Base-by-base conservation (phyloP, 1,140 invertebrate genomes). In the Halesus radiatus region DNA sequence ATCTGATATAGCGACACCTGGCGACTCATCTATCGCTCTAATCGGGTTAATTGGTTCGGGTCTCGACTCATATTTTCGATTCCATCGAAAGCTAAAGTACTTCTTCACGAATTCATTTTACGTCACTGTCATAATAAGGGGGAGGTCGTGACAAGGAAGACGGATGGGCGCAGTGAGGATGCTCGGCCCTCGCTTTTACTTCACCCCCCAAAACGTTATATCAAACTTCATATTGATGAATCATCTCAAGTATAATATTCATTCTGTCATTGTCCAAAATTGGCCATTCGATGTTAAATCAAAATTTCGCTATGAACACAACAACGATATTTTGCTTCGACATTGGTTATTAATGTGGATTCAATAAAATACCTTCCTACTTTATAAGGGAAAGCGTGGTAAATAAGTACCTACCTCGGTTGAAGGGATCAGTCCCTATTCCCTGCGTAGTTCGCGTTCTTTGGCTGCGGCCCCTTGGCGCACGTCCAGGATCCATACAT, bases 41-140 rank as follows among this genome's bases (percentile, higher is more conserved):
- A 76, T 76, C 74, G 74, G 74, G 74, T 76, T 76, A 76, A 76
- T 76, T 76, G 74, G 54, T n/a, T 76, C n/a, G 8, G 29, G 56
- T 60, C 37, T 3, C 54, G 56, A 37, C 74, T 76, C 32, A 37
- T 60, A 58, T 76, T 76, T 23, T 20, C 56, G 74, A 60, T 45
- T 18, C 32, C n/a, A 26, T 52, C 52, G 70, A 45, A 45, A 13
- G 37, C 15, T 18, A 29, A 18, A n/a, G 26, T 10, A 8, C n/a
- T 74, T 62, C 56, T 60, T 58, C 29, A 6, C 7, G 26, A 53
- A 58, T 45, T 45, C 37, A 45, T 45, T 52, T 52, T 52, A 8
- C 45, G 16, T 74, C 52, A 37, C 32, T 76, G 54, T 50, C 53
- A 18, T 37, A 15, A 18, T 22, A 26, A 20, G 26, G 29, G 16